Base-by-base conservation (phyloP, 2,888 invertebrate species). In the Ditylenchus weischeri region DNA sequence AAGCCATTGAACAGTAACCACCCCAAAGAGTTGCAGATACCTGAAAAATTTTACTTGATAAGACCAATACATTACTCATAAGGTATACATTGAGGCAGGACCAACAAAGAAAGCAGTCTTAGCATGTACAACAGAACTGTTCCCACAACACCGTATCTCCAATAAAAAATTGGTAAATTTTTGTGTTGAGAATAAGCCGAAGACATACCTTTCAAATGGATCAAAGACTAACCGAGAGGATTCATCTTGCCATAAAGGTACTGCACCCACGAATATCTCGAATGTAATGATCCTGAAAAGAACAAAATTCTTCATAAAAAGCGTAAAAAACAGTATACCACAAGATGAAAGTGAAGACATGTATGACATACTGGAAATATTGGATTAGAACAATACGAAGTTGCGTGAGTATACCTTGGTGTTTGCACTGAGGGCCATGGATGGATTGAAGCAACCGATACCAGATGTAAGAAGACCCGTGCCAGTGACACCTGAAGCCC, bases 1-100 rank as follows among this genome's bases (percentile, higher is more conserved):
- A 95, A 95, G 73, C 93, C 91, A 86, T 94, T 94, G 85, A 92
- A 94, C 75, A 91, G 87, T 67, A 90, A 88, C 72, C 94, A 71
- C 6, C 82, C 83, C 57, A 81, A 69, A 65, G 79, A 72, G 70
- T 83, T 83, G 72, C 77, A 81, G 10, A 43, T 43, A 43, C 43
- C 43, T 43, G 11, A 43, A 43, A 43, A 43, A 6, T 15, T 43
- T 15, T 43, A 43, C 43, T 43, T 43, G 1, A 43, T 15, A 43
- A 43, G 8, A 6, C 15, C 15, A 43, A 43, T 15, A 8, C 13
- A 43, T 2, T 13, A 10, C 11, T 10, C 8, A 10, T 43, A 13
- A 43, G 15, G 15, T 8, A 83, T 69, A 68, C 80, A 81, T 68
- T 83, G 83, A n/a, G 83, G 83, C 58, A 83, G 73, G n/a, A 83